Conservation (phyloP, 1,140 invertebrate genomes). For the Megalopta genalis region DNA sequence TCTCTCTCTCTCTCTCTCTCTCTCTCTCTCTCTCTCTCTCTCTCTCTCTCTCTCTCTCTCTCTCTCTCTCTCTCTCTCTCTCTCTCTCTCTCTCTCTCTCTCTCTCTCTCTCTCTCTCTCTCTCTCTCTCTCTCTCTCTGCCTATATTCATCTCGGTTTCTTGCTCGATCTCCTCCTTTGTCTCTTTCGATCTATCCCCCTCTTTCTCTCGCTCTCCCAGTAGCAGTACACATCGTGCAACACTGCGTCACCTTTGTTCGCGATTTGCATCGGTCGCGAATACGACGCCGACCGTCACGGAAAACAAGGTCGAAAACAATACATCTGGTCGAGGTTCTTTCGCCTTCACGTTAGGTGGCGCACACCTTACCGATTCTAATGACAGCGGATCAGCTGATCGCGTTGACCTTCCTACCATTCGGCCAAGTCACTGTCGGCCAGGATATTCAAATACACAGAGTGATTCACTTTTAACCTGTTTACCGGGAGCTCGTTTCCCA, state of each 20-base stretch:
- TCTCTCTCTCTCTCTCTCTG: no score
- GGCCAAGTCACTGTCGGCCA: constrained; percentile 31
- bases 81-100: no score
- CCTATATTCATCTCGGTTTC: no score
- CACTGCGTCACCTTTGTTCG: constrained; percentile 1
- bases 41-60: no score
- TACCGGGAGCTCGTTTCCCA: no score
- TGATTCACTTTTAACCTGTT: background rate
- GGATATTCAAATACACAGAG: background rate
- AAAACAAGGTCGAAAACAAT: constrained; percentile 59
- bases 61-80: no score
- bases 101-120: no score
- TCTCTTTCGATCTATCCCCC: no score
- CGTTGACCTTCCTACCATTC: constrained; percentile 62
- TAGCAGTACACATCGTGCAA: background rate
- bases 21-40: no score
- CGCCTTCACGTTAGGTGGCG: constrained; percentile 52
- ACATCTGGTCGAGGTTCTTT: constrained; percentile 33
- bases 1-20: background rate
- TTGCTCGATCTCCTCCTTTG: no score
- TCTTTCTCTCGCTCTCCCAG: no score
- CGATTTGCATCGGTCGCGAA: constrained; percentile 19
- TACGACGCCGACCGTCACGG: constrained; percentile 10
- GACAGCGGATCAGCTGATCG: constrained; percentile 66
- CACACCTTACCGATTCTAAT: constrained; percentile 48